Percentiles rank a stretch among this genome's conserved stretches.
phyloP scores from a whole-genome alignment of 1,140 invertebrate species.

The Dendroctonus ponderosae region DNA sequence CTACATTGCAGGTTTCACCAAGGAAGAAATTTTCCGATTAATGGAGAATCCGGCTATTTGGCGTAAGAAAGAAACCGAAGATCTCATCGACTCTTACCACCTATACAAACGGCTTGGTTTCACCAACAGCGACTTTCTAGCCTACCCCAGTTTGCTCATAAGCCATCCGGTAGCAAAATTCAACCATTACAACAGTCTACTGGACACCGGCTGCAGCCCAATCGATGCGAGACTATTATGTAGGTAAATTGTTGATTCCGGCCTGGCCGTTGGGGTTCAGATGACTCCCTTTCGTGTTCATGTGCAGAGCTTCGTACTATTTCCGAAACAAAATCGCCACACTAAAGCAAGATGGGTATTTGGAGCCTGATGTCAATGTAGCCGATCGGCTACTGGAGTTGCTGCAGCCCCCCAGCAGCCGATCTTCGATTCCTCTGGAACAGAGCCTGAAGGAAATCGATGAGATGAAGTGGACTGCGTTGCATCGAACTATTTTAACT shows the following conservation, averaged over 20 bases:
- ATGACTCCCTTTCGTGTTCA: background rate
- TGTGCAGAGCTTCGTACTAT: slow-evolving; percentile 14
- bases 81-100: no score
- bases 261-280: background rate
- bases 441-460: slow-evolving; percentile 5
- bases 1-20: no score
- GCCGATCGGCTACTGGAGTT: slow-evolving; percentile 20
- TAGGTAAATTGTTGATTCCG: slow-evolving; percentile 32
- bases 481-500: slow-evolving; percentile 22
- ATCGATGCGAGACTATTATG: slow-evolving; percentile 35
- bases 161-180: slow-evolving; percentile 27
- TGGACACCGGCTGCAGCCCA: slow-evolving; percentile 40
- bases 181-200: slow-evolving; percentile 37
- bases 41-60: no score
- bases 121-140: slow-evolving; percentile 32
- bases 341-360: slow-evolving; percentile 7
- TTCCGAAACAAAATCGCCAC: slow-evolving; percentile 23
- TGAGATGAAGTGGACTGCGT: slow-evolving; percentile 6
- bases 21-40: no score
- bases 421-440: slow-evolving; percentile 5
- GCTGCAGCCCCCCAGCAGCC: slow-evolving; percentile 22
- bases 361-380: slow-evolving; percentile 22
- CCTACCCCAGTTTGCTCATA: slow-evolving; percentile 30
- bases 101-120: slow-evolving; percentile 27
- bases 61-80: no score